phyloP scores from a whole-genome alignment of 2,113 vertebrate genomes.

The Callocephalon fimbriatum region DNA sequence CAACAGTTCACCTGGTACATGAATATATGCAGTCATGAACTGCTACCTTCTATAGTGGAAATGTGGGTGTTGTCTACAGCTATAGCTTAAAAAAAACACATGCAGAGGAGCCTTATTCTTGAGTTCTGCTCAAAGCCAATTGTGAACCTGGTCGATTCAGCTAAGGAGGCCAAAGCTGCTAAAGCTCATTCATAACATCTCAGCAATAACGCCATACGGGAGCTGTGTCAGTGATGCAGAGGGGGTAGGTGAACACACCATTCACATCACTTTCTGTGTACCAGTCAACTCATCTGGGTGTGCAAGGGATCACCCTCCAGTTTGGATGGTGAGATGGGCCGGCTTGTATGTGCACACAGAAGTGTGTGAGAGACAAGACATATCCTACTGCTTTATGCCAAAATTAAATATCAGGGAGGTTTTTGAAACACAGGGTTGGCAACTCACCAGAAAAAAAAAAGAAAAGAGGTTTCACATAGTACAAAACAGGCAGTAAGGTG shows the following conservation, averaged over 20 bases:
- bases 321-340: not conserved
- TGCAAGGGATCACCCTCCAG: not conserved
- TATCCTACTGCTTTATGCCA: not conserved
- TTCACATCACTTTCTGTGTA: not conserved
- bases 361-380: not conserved
- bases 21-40: not conserved
- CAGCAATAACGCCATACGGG: not conserved
- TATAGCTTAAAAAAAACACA: not conserved
- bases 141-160: not conserved
- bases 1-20: not conserved
- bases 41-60: not conserved
- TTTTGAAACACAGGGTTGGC: not conserved
- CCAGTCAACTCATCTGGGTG: not conserved
- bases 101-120: not conserved
- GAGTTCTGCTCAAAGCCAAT: not conserved
- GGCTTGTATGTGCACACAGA: not conserved
- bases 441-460: not conserved
- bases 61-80: not conserved
- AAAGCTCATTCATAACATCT: not conserved
- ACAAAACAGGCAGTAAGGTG: constrained; percentile 16
- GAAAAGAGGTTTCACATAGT: not conserved
- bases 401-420: not conserved
- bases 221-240: not conserved
- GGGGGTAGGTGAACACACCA: fast-evolving
- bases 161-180: not conserved